A percentile compares a stretch with the other conserved stretches of the same genome.
These are phyloP conservation scores for Cepphus grylle DNA, from an alignment of 2,113 vertebrate genomes.

Conservation along the genomic window DNA sequence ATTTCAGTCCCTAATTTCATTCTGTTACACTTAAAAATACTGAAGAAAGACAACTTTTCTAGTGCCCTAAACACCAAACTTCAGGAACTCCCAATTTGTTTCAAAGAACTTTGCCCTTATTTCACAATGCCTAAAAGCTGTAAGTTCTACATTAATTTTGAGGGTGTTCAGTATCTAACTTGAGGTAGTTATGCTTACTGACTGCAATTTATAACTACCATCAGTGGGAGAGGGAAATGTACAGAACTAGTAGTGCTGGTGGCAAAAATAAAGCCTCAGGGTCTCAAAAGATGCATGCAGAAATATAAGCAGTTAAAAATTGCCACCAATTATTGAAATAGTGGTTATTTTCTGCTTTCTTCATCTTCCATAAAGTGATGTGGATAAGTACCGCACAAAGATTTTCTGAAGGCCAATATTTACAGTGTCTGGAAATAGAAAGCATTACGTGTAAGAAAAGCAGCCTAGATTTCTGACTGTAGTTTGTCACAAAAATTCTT, in stretches of 20 bases:
- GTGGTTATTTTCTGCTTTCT: not conserved
- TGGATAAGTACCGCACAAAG: conserved; percentile 4
- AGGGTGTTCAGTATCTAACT: not conserved
- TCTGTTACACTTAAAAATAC: conserved; percentile 60
- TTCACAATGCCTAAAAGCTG: not conserved
- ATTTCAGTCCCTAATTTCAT: conserved; percentile 64
- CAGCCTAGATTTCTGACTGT: conserved; percentile 57
- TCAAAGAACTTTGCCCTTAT: not conserved
- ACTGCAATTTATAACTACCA: not conserved
- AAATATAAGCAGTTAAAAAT: not conserved
- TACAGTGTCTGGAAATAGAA: conserved; percentile 35
- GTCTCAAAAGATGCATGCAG: not conserved
- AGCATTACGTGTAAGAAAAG: conserved; percentile 19
- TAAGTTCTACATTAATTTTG: not conserved
- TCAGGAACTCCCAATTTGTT: not conserved
- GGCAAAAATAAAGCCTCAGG: not conserved
- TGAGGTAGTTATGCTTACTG: not conserved
- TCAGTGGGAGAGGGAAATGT: not conserved
- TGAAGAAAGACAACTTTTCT: not conserved
- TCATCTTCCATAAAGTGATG: not conserved
- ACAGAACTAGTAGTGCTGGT: not conserved
- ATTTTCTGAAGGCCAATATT: conserved; percentile 32
- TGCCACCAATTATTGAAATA: not conserved
- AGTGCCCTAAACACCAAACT: not conserved
- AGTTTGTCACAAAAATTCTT: conserved; percentile 29